Conservation (phyloP, 1,140 invertebrate species). For the Spodoptera litura region DNA sequence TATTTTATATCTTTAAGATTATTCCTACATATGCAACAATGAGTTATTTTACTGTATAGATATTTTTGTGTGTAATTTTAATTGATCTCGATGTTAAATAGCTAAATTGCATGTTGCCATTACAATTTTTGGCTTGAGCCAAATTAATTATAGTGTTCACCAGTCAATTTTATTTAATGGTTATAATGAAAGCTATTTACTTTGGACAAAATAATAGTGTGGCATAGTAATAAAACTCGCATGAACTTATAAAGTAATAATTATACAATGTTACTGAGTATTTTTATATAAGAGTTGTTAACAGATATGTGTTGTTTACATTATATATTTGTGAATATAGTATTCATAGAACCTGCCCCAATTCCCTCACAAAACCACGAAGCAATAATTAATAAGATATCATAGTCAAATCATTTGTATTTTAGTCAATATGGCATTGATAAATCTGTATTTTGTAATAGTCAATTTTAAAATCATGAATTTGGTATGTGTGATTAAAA, state of each 20-base stretch:
- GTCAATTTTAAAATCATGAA: slow-evolving; percentile 9
- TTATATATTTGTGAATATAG: slow-evolving; percentile 6
- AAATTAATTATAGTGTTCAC: not conserved
- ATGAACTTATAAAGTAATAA: not conserved
- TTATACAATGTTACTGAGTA: slow-evolving; percentile 1
- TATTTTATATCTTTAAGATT: too few species aligned
- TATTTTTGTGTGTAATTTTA: too few species aligned
- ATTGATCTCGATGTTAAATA: too few species aligned
- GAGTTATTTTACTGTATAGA: too few species aligned
- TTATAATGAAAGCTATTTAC: not conserved
- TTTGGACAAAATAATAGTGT: not conserved
- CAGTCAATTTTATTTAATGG: not conserved
- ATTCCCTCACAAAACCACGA: not conserved
- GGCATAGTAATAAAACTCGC: not conserved
- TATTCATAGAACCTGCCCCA: not conserved
- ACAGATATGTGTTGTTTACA: slow-evolving; percentile 2
- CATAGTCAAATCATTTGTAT: not conserved
- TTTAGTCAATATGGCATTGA: not conserved
- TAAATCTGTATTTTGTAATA: slow-evolving; percentile 18
- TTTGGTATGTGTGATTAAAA: not conserved
- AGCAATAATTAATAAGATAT: not conserved
- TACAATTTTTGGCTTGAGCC: too few species aligned
- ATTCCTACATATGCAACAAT: too few species aligned
- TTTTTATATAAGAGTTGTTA: slow-evolving; percentile 10
- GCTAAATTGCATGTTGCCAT: too few species aligned